Base-by-base conservation (phyloP, 2,113 vertebrate species). In the Bubo bubo region DNA sequence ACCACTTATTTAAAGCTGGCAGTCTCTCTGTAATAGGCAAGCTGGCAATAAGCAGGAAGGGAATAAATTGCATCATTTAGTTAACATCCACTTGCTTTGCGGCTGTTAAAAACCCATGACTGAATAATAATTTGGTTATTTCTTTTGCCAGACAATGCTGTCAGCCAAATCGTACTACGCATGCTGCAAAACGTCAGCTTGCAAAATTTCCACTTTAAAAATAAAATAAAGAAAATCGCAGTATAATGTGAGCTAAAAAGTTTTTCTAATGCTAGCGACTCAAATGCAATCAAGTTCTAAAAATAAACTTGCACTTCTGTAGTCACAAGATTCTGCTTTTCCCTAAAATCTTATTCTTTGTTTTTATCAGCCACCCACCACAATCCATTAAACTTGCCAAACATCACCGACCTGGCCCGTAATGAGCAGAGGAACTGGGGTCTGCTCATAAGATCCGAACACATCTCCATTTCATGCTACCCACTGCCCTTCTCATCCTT, bases 21-120 rank as follows among this genome's bases (percentile, higher is more conserved):
- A 99, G 98, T 97, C 97, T 98, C 98, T 99, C 99, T 98, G 98
- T 98, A 98, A 98, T 99, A 99, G 98, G 98, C 98, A 98, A 98
- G 98, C 98, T 99, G 99, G 99, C 99, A 98, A 98, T 98, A 98
- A 98, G 98, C 98, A 98, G 97, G 98, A 98, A 98, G 98, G 98
- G 98, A 99, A 99, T 99, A 99, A 99, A 99, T 98, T 99, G 99
- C 99, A 99, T 99, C 98, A 99, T 99, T 99, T 99, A 99, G 98
- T 99, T 99, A 99, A 99, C 99, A 99, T 99, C 98, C 98, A 99
- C 99, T 99, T 98, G 98, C 98, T 98, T 97, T 98, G 98, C 97
- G 98, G 98, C 98, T 98, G 98, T 99, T 99, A 99, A 99, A 99
- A 99, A 99, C 98, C 98, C 98, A 99, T 99, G 99, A 99, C 99